phyloP scores from a whole-genome alignment of 2,113 vertebrate genomes.

The Gallinago undulata region DNA sequence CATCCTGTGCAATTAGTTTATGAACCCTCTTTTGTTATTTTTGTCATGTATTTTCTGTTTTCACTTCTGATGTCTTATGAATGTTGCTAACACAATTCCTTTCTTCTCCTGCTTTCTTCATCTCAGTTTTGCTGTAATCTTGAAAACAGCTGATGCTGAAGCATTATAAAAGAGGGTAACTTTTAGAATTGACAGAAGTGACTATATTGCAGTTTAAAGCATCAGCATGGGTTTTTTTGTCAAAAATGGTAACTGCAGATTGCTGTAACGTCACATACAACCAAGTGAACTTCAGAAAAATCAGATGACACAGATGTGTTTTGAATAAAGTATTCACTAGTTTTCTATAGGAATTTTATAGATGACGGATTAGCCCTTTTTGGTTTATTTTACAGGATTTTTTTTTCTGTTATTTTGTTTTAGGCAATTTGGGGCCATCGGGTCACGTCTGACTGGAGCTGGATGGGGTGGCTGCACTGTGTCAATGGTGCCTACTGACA shows the following conservation, averaged over 20 bases:
- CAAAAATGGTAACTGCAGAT: not conserved
- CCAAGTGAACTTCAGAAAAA: not conserved
- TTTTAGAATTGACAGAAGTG: not conserved
- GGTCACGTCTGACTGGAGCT: conserved; percentile 94
- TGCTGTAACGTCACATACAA: not conserved
- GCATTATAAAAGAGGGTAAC: not conserved
- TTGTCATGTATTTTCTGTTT: conserved; percentile 63
- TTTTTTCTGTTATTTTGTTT: conserved; percentile 34
- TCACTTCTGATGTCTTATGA: conserved; percentile 47
- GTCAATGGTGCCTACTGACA: conserved; percentile 89
- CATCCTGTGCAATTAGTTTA: conserved; percentile 55
- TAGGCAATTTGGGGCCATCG: conserved; percentile 89
- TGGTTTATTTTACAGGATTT: not conserved
- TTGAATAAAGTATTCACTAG: not conserved
- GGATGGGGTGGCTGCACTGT: conserved; percentile 98
- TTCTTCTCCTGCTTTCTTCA: conserved; percentile 29
- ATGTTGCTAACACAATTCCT: conserved; percentile 32
- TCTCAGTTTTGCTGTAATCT: conserved; percentile 1
- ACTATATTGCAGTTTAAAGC: not conserved
- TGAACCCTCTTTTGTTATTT: conserved; percentile 56
- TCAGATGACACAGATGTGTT: not conserved
- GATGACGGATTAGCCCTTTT: not conserved
- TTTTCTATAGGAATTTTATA: not conserved
- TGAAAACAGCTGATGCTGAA: conserved; percentile 31
- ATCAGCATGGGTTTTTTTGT: not conserved